A percentile compares a stretch with the other conserved stretches of the same genome.
Evolutionary conservation across 2,888 invertebrate genomes (phyloP).

Genomic region (Daptonema setosum): DNA sequence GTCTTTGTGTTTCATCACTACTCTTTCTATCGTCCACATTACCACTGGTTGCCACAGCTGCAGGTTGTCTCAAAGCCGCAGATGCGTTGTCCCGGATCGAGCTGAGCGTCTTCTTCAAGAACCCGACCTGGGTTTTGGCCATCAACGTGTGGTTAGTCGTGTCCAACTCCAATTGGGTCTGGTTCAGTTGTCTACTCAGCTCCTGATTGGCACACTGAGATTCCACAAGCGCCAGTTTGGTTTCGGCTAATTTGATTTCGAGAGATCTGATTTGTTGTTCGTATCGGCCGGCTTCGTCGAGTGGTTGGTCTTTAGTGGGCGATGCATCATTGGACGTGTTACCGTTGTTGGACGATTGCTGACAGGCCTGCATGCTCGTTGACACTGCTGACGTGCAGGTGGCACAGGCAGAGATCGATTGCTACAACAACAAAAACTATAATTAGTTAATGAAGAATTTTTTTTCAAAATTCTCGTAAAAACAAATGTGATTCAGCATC

Average conservation of each 20-base stretch:
- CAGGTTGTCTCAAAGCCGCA: neutral
- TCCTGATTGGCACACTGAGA: conserved; percentile 82
- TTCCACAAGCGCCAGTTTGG: conserved; percentile 86
- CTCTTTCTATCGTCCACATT: no score
- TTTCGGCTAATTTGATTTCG: conserved; percentile 82
- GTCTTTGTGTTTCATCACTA: no score
- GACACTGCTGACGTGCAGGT: conserved; percentile 15
- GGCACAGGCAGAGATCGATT: no score
- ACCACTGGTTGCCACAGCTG: neutral
- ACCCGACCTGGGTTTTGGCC: no score
- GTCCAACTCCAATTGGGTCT: neutral
- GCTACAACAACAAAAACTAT: no score
- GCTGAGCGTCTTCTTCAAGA: conserved; percentile 66
- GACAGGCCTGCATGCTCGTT: neutral
- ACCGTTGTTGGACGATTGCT: neutral
- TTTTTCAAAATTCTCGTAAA: no score
- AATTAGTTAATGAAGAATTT: no score
- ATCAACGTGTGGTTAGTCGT: conserved; percentile 55
- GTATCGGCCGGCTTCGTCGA: neutral
- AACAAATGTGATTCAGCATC: no score
- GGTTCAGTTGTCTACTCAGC: neutral
- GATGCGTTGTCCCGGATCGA: conserved; percentile 34
- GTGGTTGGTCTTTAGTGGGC: neutral
- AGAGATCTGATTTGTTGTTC: conserved; percentile 28
- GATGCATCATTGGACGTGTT: conserved; percentile 15